A percentile compares a stretch with the other conserved stretches of the same genome.
Evolutionary conservation across 2,113 vertebrate genomes (phyloP).

Genomic region (Hucho hucho): DNA sequence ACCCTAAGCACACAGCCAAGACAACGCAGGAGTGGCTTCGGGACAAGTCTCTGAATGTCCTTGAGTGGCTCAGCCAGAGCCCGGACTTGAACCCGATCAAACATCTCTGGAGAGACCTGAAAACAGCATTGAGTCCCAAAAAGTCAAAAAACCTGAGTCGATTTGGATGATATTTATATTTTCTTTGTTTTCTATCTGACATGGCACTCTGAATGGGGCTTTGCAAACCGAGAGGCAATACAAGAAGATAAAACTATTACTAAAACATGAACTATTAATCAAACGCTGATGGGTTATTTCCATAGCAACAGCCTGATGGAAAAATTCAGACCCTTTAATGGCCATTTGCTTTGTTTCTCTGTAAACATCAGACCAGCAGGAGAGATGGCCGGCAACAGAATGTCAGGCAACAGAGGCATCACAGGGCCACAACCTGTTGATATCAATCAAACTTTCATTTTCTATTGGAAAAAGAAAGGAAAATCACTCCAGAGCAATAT

Average conservation of each 20-base stretch:
- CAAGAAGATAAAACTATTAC: conserved; percentile 51
- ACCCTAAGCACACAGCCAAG: too few relatives aligned
- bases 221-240: conserved; percentile 54
- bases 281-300: conserved; percentile 75
- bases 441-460: conserved; percentile 72
- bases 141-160: not conserved
- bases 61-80: too few relatives aligned
- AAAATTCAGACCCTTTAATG: conserved; percentile 74
- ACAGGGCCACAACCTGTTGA: conserved; percentile 68
- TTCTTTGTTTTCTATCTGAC: conserved; percentile 60
- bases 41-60: too few relatives aligned
- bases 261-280: conserved; percentile 61
- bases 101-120: too few relatives aligned
- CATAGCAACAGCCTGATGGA: conserved; percentile 75
- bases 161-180: conserved; percentile 41
- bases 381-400: conserved; percentile 59
- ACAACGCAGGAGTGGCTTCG: too few relatives aligned
- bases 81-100: too few relatives aligned
- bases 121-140: not conserved
- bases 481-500: conserved; percentile 53
- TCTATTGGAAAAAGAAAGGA: conserved; percentile 54
- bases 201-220: conserved; percentile 62
- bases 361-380: conserved; percentile 72
- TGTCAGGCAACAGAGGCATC: conserved; percentile 72
- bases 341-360: conserved; percentile 72